Evolutionary conservation across 2,113 vertebrate genomes (phyloP).

Genomic region (Siniperca knerii): DNA sequence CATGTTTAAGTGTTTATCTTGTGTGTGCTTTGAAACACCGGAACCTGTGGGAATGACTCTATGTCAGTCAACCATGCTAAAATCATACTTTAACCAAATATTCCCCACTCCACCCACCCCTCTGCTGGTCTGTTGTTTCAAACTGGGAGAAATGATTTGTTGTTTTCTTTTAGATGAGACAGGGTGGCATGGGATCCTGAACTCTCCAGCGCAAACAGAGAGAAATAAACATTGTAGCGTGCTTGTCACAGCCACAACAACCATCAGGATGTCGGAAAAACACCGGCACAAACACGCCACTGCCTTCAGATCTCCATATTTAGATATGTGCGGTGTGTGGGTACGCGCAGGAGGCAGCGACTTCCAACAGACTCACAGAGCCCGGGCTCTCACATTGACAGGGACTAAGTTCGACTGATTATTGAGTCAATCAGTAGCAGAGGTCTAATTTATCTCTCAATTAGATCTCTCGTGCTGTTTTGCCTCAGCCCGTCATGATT

Average conservation of each 20-base stretch:
- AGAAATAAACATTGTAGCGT: slow-evolving; percentile 61
- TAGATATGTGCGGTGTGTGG: slow-evolving; percentile 39
- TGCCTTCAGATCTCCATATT: slow-evolving; percentile 71
- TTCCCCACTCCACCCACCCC: slow-evolving; percentile 15
- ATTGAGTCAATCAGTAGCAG: slow-evolving; percentile 70
- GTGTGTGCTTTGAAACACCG: neutral
- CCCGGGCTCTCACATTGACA: slow-evolving; percentile 58
- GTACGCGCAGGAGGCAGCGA: slow-evolving; percentile 31
- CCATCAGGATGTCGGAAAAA: slow-evolving; percentile 63
- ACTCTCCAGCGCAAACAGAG: slow-evolving; percentile 66
- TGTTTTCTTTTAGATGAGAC: slow-evolving; percentile 73
- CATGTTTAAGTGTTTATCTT: slow-evolving; percentile 7
- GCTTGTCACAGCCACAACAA: slow-evolving; percentile 66
- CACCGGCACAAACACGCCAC: slow-evolving; percentile 45
- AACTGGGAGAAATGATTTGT: slow-evolving; percentile 71
- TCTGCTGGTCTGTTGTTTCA: slow-evolving; percentile 56
- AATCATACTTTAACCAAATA: slow-evolving; percentile 64
- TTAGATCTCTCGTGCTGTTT: slow-evolving; percentile 75
- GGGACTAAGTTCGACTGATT: slow-evolving; percentile 71
- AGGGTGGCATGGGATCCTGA: slow-evolving; percentile 63
- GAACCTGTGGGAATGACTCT: slow-evolving; percentile 31
- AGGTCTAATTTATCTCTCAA: slow-evolving; percentile 82
- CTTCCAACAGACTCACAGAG: slow-evolving; percentile 54
- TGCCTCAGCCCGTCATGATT: slow-evolving; percentile 68
- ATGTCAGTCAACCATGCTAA: slow-evolving; percentile 52